phyloP scores from a whole-genome alignment of 2,888 invertebrate genomes.

The Tipula unca region DNA sequence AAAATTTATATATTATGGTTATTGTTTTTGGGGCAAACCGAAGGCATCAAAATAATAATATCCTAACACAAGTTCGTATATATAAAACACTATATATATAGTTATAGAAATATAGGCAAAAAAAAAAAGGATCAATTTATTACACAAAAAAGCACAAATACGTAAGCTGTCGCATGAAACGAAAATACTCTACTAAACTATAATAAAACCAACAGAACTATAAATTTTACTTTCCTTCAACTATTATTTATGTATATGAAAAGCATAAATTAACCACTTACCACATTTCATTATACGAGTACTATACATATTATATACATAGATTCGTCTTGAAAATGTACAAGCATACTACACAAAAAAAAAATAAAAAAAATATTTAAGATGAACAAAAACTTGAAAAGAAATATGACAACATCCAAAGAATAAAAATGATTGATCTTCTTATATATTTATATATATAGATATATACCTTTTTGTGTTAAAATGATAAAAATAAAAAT shows the following conservation, averaged over 20 bases:
- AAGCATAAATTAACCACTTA: background rate
- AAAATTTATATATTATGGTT: background rate
- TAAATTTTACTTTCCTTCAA: constrained; percentile 8
- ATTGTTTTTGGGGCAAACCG: constrained; percentile 14
- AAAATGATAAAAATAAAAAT: background rate
- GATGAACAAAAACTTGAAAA: background rate
- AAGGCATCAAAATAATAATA: background rate
- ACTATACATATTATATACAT: background rate
- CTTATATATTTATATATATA: background rate
- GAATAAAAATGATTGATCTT: background rate
- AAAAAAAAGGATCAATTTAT: background rate
- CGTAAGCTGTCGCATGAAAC: background rate
- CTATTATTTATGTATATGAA: background rate
- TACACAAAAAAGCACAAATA: background rate
- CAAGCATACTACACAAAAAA: background rate
- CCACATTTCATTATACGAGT: background rate
- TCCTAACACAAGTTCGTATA: background rate
- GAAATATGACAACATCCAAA: background rate
- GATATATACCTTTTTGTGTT: background rate
- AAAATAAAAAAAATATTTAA: background rate
- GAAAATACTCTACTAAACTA: background rate
- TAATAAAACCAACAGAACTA: background rate
- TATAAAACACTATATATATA: background rate
- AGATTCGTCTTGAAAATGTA: background rate
- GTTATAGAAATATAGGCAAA: background rate